A percentile compares a stretch with the other conserved stretches of the same genome.
Conservation (phyloP, 2,888 invertebrate species). For the Tanytarsus gracilentus region DNA sequence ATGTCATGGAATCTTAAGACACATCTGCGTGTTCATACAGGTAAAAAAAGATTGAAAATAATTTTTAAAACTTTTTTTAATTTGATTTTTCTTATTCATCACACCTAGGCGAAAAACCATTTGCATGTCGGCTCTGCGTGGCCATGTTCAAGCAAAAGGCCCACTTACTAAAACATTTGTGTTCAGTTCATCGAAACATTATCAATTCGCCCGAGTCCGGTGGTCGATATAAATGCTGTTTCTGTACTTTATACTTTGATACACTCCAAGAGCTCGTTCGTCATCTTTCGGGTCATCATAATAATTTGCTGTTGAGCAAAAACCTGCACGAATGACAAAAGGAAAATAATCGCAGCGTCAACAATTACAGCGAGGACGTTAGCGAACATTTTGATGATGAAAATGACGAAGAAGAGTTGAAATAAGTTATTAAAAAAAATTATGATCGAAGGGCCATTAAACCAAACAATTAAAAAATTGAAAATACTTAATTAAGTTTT, state of each 20-base stretch:
- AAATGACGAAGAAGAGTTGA: not conserved
- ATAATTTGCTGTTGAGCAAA: slow-evolving; percentile 77
- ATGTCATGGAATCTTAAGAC: slow-evolving; percentile 91
- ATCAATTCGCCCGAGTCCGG: slow-evolving; percentile 73
- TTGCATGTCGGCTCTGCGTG: slow-evolving; percentile 78
- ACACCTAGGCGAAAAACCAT: slow-evolving; percentile 65
- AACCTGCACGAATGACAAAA: slow-evolving; percentile 65
- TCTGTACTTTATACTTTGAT: slow-evolving; percentile 77
- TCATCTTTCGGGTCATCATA: slow-evolving; percentile 80
- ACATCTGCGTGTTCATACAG: slow-evolving; percentile 73
- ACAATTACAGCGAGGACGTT: not conserved
- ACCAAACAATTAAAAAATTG: slow-evolving; percentile 27
- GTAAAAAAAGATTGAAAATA: not conserved
- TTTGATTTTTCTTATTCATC: not conserved
- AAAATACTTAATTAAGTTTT: too few relatives aligned
- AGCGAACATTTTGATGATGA: not conserved
- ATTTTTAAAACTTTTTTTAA: not conserved
- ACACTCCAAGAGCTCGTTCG: slow-evolving; percentile 77
- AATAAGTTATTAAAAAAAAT: not conserved
- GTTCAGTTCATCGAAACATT: slow-evolving; percentile 80
- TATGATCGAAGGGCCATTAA: slow-evolving; percentile 2
- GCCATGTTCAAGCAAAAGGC: slow-evolving; percentile 91
- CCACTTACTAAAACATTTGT: slow-evolving; percentile 75
- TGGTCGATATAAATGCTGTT: slow-evolving; percentile 75
- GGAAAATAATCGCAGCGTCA: not conserved